Base-by-base conservation (phyloP, 92 coral and sea anemone species). In the Palythoa grandis region DNA sequence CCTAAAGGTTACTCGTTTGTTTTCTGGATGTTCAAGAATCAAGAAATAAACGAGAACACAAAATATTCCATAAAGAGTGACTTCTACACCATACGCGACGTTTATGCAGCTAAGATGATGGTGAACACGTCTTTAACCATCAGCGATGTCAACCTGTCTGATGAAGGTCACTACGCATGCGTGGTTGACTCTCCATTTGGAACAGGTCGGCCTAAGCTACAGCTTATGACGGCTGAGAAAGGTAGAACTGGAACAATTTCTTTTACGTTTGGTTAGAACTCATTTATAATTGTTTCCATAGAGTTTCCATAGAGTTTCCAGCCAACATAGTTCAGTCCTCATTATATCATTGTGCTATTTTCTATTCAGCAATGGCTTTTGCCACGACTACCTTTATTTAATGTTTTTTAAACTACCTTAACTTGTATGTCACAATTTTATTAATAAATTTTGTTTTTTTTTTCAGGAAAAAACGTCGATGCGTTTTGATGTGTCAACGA, bases 141-240 rank as follows among this genome's bases (percentile, higher is more conserved):
- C 70, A 56, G 25, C 29, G 5, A 77, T 16, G 69, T 58, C 48
- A 24, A 19, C 20, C 69, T 23, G 68, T 11, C 70, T 57, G 83
- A 77, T n/a, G 83, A 58, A 54, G 83, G 83, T 8, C 25, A 4
- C 52, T 77, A 77, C 69, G 65, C 82, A 19, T 77, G 82, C 68
- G 52, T 53, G 22, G 83, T 58, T 20, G 8, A 17, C 11, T 77
- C 83, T 56, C 83, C 56, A 17, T 52, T 77, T 38, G 83, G 83
- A 54, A 56, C 69, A 15, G 69, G 39, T 58, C 52, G 56, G 83
- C 83, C 35, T 3, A 57, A 77, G 11, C 25, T 77, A 11, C 83
- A 77, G 83, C 70, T 29, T 0, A 50, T 29, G 16, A 24, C 22
- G 25, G 16, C n/a, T 25, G 11, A n/a, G 72, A 25, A 67, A 22